Conservation (phyloP, 1,140 invertebrate species). For the Caerostris darwini region DNA sequence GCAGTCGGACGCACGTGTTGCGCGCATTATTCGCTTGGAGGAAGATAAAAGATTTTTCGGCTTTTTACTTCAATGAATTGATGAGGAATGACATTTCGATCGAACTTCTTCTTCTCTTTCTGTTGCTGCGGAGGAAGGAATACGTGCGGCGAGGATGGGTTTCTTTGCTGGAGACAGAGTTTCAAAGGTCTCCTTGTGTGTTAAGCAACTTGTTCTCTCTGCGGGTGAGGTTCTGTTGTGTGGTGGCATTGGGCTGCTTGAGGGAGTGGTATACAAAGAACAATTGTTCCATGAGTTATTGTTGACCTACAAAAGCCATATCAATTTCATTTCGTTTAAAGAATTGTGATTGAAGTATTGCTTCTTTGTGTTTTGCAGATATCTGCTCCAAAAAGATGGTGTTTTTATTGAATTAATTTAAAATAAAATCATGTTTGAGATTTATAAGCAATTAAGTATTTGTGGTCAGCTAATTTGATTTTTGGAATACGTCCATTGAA, state of each 20-base stretch:
- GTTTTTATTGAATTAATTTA: no score
- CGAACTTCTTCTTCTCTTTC: background rate
- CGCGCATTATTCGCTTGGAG: conserved; percentile 12
- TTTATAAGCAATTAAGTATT: no score
- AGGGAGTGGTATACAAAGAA: no score
- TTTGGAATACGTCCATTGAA: no score
- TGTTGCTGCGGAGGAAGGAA: background rate
- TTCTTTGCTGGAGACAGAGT: background rate
- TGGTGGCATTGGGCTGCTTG: no score
- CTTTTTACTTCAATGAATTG: conserved; percentile 31
- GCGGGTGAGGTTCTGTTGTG: no score
- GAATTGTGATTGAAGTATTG: background rate
- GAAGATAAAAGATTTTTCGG: conserved; percentile 34
- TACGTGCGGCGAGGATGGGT: background rate
- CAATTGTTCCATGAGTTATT: no score
- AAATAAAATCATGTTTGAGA: no score
- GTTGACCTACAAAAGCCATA: no score
- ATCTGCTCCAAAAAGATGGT: no score
- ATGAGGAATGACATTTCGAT: conserved; percentile 16
- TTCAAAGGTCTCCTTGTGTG: background rate
- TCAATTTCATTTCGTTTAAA: background rate
- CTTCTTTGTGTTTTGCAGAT: background rate
- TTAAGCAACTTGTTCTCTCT: background rate
- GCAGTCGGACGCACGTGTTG: conserved; percentile 25
- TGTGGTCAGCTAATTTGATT: no score